Evolutionary conservation across 2,113 vertebrate species (phyloP).

Genomic region (Pseudois nayaur): DNA sequence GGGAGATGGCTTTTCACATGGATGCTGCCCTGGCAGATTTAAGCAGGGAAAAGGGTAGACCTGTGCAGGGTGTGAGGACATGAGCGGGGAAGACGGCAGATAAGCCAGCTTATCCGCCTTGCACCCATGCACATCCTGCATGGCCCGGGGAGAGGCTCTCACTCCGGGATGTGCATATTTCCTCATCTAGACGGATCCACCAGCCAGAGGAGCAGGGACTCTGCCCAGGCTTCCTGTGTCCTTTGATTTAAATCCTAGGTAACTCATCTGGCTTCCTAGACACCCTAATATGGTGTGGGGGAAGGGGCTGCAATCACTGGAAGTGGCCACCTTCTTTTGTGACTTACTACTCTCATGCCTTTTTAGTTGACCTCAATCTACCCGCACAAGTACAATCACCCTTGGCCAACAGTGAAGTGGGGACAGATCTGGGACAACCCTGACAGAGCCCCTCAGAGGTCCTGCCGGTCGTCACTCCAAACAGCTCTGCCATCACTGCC

Average conservation of each 20-base stretch:
- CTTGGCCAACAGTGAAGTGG: not conserved
- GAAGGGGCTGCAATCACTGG: not conserved
- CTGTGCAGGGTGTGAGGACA: not conserved
- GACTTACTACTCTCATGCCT: not conserved
- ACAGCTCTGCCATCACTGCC: not conserved
- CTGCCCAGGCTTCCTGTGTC: not conserved
- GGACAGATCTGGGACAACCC: not conserved
- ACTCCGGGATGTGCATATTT: not conserved
- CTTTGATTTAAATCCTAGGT: not conserved
- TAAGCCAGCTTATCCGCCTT: not conserved
- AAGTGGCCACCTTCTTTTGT: not conserved
- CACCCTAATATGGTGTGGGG: not conserved
- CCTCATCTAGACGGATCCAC: not conserved
- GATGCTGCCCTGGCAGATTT: not conserved
- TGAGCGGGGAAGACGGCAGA: fast-evolving
- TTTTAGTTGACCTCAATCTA: not conserved
- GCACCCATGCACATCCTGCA: not conserved
- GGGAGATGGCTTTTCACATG: not conserved
- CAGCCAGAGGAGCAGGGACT: not conserved
- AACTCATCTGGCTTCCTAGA: not conserved
- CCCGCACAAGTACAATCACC: not conserved
- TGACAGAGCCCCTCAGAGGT: not conserved
- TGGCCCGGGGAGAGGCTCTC: not conserved
- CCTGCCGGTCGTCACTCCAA: not conserved
- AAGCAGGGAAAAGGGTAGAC: not conserved